phyloP scores from a whole-genome alignment of 1,140 invertebrate species.

The Caenorhabditis remanei region DNA sequence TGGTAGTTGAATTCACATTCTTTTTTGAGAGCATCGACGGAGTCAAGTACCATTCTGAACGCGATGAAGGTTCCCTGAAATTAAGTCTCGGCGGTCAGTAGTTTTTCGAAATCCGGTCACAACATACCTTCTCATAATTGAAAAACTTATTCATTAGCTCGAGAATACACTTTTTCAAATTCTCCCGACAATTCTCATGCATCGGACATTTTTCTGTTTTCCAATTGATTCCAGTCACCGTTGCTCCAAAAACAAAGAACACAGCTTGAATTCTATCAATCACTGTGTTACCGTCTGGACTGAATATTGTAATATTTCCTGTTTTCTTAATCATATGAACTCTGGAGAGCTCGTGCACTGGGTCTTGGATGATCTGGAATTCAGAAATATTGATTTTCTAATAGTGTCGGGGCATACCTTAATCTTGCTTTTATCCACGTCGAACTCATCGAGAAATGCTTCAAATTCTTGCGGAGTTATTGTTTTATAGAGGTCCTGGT shows the following conservation, averaged over 20 bases:
- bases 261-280: neutral
- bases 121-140: neutral
- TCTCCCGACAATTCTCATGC: neutral
- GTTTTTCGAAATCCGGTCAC: too few relatives aligned
- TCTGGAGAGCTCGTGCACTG: too few relatives aligned
- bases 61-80: conserved; percentile 1
- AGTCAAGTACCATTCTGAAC: neutral
- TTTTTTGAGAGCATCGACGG: neutral
- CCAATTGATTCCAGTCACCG: neutral
- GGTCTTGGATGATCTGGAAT: too few relatives aligned
- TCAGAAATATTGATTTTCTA: too few relatives aligned
- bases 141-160: neutral
- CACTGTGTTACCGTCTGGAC: neutral
- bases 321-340: too few relatives aligned
- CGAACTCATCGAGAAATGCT: too few relatives aligned
- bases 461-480: too few relatives aligned
- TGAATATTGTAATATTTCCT: neutral
- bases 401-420: too few relatives aligned
- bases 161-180: neutral
- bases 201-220: neutral
- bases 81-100: neutral
- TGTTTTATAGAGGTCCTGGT: too few relatives aligned
- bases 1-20: neutral
- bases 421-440: too few relatives aligned
- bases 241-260: neutral